Evolutionary conservation across 2,888 invertebrate genomes (phyloP).

Genomic region (Drosophila borealis): DNA sequence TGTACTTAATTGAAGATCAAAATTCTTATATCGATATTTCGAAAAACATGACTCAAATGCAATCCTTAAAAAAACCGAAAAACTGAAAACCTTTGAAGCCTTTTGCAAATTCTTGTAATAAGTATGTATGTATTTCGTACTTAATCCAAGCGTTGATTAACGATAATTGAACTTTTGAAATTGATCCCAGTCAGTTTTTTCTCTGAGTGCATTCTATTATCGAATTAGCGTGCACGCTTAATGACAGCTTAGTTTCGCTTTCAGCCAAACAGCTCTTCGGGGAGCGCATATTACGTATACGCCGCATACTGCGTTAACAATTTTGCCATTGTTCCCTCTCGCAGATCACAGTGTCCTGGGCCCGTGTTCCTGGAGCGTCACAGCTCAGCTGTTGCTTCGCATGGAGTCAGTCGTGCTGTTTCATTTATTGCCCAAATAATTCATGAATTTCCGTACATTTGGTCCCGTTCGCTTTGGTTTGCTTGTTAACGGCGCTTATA

Average conservation of each 20-base stretch:
- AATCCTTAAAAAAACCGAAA: no score
- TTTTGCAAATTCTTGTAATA: no score
- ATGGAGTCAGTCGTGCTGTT: constrained; percentile 8
- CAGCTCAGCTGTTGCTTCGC: constrained; percentile 31
- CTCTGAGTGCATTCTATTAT: constrained; percentile 7
- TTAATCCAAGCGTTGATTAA: no score
- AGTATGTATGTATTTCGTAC: no score
- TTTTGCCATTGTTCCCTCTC: constrained; percentile 6
- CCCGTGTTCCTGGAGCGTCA: background rate
- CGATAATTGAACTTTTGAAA: no score
- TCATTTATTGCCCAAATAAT: constrained; percentile 48
- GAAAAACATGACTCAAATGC: no score
- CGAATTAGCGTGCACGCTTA: constrained; percentile 27
- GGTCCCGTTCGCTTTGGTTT: background rate
- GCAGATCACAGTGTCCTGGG: background rate
- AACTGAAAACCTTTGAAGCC: no score
- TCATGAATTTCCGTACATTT: constrained; percentile 43
- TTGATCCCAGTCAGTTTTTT: background rate
- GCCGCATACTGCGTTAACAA: constrained; percentile 16
- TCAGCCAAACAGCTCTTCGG: constrained; percentile 2
- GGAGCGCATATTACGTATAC: constrained; percentile 37
- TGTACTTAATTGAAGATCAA: no score
- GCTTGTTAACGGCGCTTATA: constrained; percentile 50
- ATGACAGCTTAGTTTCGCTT: constrained; percentile 6
- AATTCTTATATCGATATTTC: no score